Evolutionary conservation across 2,113 vertebrate species (phyloP).

Genomic region (Oostethus manadensis): DNA sequence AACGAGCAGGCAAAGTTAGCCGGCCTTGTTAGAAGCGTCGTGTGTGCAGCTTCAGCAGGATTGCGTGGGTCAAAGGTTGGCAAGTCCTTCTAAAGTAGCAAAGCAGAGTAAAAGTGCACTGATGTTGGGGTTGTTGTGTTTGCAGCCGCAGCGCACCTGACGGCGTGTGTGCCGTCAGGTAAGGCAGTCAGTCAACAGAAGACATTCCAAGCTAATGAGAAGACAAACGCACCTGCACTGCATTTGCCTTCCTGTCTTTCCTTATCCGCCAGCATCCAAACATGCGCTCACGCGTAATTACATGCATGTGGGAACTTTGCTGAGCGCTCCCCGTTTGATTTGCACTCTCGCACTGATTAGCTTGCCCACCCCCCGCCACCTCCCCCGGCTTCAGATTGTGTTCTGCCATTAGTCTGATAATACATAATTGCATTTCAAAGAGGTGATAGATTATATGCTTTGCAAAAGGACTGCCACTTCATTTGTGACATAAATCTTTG

Average conservation of each 20-base stretch:
- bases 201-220: conserved; percentile 53
- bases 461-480: conserved; percentile 62
- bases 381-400: conserved; percentile 48
- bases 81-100: background rate
- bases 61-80: conserved; percentile 19
- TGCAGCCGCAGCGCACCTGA: background rate
- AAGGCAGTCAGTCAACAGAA: conserved; percentile 47
- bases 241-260: conserved; percentile 7
- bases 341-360: conserved; percentile 48
- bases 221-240: conserved; percentile 33
- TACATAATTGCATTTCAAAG: conserved; percentile 75
- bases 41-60: conserved; percentile 1
- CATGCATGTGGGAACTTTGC: conserved; percentile 50
- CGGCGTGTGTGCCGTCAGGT: conserved; percentile 27
- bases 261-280: conserved; percentile 29
- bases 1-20: too few species aligned
- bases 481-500: conserved; percentile 68
- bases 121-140: conserved; percentile 16
- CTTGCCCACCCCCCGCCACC: conserved; percentile 1
- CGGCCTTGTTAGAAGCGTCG: too few species aligned
- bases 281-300: conserved; percentile 39
- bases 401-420: conserved; percentile 68
- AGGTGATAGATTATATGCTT: conserved; percentile 71
- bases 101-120: too few species aligned
- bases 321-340: conserved; percentile 40